Percentiles rank a stretch among this genome's conserved stretches.
Conservation (phyloP, 2,888 invertebrate species). For the Hypselothyrea guttata region DNA sequence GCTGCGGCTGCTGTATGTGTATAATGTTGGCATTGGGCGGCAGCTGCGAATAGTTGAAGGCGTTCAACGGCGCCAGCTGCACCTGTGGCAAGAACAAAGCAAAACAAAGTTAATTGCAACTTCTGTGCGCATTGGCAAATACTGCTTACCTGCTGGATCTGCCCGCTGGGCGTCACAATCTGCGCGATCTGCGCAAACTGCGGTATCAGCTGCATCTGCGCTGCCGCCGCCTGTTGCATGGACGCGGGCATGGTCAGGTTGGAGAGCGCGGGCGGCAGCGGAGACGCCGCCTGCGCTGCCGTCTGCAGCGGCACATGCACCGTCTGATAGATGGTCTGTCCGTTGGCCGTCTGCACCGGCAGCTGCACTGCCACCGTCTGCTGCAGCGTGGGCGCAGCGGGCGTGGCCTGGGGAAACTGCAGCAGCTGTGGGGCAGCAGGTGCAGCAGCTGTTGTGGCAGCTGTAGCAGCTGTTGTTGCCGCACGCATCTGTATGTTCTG, state of each 20-base stretch:
- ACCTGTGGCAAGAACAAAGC: constrained; percentile 84
- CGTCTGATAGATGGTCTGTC: constrained; percentile 97
- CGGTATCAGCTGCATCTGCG: constrained; percentile 90
- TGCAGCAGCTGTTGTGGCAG: constrained; percentile 32
- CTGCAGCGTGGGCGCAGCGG: constrained; percentile 64
- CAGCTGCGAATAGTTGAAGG: constrained; percentile 79
- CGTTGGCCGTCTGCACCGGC: constrained; percentile 83
- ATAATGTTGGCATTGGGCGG: constrained; percentile 81
- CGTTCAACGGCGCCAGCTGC: constrained; percentile 88
- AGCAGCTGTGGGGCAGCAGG: constrained; percentile 77
- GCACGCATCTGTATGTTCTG: constrained; percentile 89
- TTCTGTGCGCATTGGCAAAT: no score
- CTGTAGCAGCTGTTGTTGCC: constrained; percentile 62
- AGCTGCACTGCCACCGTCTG: constrained; percentile 94
- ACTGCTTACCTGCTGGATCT: constrained; percentile 94
- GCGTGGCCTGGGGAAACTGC: constrained; percentile 79
- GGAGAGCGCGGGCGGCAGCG: constrained; percentile 82
- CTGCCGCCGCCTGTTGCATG: constrained; percentile 55
- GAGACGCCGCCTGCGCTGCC: constrained; percentile 83
- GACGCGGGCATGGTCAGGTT: constrained; percentile 83
- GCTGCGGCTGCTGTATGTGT: constrained; percentile 78
- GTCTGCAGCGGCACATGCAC: constrained; percentile 96
- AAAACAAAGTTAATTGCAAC: background rate
- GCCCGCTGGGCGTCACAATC: constrained; percentile 93
- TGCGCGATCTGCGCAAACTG: constrained; percentile 92